Base-by-base conservation (phyloP, 1,140 invertebrate genomes). In the Hylaeus volcanicus region DNA sequence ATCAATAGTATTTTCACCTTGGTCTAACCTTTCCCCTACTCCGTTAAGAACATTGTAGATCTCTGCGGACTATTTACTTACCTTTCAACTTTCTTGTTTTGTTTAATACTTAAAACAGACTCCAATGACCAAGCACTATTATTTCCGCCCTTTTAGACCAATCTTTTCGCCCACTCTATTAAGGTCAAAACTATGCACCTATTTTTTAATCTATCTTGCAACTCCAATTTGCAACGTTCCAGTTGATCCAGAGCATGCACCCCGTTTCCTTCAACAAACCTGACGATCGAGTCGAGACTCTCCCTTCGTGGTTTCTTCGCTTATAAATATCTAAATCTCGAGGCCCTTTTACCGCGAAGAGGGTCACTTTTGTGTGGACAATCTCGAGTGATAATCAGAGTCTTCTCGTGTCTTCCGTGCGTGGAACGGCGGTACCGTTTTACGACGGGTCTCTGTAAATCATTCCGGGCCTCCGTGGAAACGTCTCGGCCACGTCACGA, bases 241-340 rank as follows among this genome's bases (percentile, higher is more conserved):
- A n/a, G n/a, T 37, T 74, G 74, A 85, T 85, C 82, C 73, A 66
- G 45, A 14, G 41, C 5, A 48, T 53, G 68, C 79, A 73, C 41
- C 41, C 48, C 78, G 26, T 69, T 51, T 26, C 39, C 51, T 65
- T 79, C 74, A 86, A 87, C 85, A 74, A 88, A 77, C 53, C 68
- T 88, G 86, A 87, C 89, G 74, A 77, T 78, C 81, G 61, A 88
- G 84, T 88, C 81, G 77, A 64, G 78, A 74, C 68, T 85, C 43
- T 41, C 53, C n/a, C 53, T 58, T 39, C 9, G 14, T 41, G 14
- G 58, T 63, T 70, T 69, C 43, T 66, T 73, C 73, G 51, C 63
- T 86, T 89, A 91, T 91, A 92, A 93, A 92, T 92, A 92, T 92
- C 90, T 92, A 92, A 93, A 93, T 93, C 92, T 92, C 88, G 86